These are phyloP conservation scores for Sebastes matsubarae DNA, from an alignment of 2,797 vertebrate species.

Conservation along the genomic window DNA sequence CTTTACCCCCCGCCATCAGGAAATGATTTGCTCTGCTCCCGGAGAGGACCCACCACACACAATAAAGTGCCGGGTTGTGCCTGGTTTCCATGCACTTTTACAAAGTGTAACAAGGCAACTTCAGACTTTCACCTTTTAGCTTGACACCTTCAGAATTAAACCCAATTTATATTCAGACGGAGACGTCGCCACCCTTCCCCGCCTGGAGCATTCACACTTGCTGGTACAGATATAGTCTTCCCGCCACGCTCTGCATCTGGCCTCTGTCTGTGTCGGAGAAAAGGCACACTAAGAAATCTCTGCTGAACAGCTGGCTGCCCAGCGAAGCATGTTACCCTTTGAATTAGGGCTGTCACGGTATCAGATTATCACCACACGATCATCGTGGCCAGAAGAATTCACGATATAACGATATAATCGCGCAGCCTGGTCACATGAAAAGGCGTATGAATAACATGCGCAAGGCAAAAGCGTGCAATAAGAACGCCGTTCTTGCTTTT, in stretches of 20 bases:
- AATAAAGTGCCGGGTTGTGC: constrained; percentile 42
- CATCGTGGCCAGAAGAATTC: neutral
- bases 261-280: constrained; percentile 50
- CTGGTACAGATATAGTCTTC: constrained; percentile 71
- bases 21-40: constrained; percentile 68
- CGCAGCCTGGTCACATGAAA: no score
- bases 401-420: no score
- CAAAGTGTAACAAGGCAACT: constrained; percentile 56
- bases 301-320: constrained; percentile 58
- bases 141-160: constrained; percentile 65
- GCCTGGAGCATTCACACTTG: constrained; percentile 69
- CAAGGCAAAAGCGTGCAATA: no score
- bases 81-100: constrained; percentile 30
- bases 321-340: constrained; percentile 43
- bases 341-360: neutral
- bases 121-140: constrained; percentile 61
- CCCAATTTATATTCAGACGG: constrained; percentile 73
- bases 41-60: constrained; percentile 51
- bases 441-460: no score
- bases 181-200: constrained; percentile 44
- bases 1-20: constrained; percentile 65
- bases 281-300: constrained; percentile 50
- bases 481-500: no score
- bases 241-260: constrained; percentile 53
- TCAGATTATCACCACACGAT: neutral